Conservation (phyloP, 2,888 invertebrate species). For the Tupiocoris notatus region DNA sequence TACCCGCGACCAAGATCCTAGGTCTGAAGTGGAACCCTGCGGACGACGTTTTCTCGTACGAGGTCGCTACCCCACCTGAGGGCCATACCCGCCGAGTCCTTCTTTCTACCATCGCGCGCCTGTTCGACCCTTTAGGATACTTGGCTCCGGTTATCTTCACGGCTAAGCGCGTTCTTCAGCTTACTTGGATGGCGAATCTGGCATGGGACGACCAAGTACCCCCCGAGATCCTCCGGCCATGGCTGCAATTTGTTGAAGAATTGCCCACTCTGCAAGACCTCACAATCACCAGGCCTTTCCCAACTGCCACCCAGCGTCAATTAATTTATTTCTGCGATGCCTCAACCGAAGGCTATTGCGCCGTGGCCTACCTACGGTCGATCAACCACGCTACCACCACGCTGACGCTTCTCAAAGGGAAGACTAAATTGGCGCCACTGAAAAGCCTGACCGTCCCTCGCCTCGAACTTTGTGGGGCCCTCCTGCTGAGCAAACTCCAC, state of each 20-base stretch:
- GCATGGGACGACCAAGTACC: slow-evolving; percentile 18
- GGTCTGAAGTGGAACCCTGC: slow-evolving; percentile 46
- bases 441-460: slow-evolving; percentile 40
- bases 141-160: slow-evolving; percentile 7
- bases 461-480: slow-evolving; percentile 43
- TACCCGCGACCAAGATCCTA: slow-evolving; percentile 44
- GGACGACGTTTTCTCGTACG: slow-evolving; percentile 43
- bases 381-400: neutral
- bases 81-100: slow-evolving; percentile 45
- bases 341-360: slow-evolving; percentile 14
- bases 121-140: slow-evolving; percentile 16
- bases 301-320: neutral
- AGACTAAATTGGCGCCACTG: slow-evolving; percentile 7
- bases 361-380: slow-evolving; percentile 11
- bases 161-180: slow-evolving; percentile 12
- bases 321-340: slow-evolving; percentile 26
- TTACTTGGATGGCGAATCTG: slow-evolving; percentile 3
- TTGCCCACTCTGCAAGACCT: neutral
- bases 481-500: slow-evolving; percentile 25
- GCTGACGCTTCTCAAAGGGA: slow-evolving; percentile 3
- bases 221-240: neutral
- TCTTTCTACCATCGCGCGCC: slow-evolving; percentile 34
- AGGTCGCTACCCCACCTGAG: neutral
- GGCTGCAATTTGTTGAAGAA: neutral
- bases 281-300: neutral